Evolutionary conservation across 2,888 invertebrate species (phyloP).

Genomic region (Baccha elongata): DNA sequence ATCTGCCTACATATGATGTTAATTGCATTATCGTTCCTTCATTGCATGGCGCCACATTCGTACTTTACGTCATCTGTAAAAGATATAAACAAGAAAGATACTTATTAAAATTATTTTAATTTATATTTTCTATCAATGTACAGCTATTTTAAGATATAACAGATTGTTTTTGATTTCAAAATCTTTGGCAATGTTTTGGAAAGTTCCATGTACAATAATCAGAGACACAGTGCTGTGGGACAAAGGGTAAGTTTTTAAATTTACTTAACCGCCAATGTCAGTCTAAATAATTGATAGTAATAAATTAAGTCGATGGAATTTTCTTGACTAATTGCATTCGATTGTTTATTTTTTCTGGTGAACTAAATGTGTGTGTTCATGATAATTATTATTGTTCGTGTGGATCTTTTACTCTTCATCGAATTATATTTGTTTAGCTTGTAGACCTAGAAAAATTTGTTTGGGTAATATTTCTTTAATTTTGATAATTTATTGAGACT

Average conservation of each 20-base stretch:
- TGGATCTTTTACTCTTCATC: neutral
- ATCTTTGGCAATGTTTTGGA: conserved; percentile 45
- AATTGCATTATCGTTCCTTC: conserved; percentile 35
- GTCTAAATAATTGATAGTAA: conserved; percentile 24
- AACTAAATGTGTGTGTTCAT: conserved; percentile 5
- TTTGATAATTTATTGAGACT: conserved; percentile 1
- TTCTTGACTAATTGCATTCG: conserved; percentile 65
- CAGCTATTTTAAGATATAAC: conserved; percentile 45
- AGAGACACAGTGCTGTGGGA: neutral
- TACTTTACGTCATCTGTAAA: conserved; percentile 59
- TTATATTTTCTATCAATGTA: conserved; percentile 6
- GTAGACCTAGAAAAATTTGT: neutral
- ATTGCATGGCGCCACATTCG: conserved; percentile 64
- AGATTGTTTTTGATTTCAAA: conserved; percentile 36
- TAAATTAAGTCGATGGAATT: conserved; percentile 31
- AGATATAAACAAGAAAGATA: neutral
- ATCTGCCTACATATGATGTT: conserved; percentile 32
- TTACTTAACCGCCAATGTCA: neutral
- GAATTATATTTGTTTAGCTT: neutral
- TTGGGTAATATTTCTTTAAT: conserved; percentile 9
- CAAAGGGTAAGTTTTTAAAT: neutral
- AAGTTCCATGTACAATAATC: conserved; percentile 7
- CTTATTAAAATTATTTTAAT: conserved; percentile 13
- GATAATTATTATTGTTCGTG: neutral
- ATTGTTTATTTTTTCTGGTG: conserved; percentile 15